Evolutionary conservation across 2,888 invertebrate genomes (phyloP), one percentile per base, ranked within the genome.

Genomic region (Carabus problematicus): DNA sequence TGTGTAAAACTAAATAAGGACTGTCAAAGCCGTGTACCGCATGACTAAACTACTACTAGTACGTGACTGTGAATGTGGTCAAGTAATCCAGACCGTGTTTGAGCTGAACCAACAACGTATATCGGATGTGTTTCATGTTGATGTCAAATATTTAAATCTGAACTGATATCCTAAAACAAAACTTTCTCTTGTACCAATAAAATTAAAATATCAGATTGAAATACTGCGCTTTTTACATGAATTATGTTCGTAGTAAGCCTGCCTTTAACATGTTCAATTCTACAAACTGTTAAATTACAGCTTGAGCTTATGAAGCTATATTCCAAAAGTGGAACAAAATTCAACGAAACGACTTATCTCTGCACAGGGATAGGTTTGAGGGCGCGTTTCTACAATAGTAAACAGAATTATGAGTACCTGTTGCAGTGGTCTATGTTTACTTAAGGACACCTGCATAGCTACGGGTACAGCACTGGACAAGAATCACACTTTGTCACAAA

Each of bases 381-480:
- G 14, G 18, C 49, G 14, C 8, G 14, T 4, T 18, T 52, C 9
- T 52, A 18, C 29, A 29, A 29, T 29, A 29, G 29, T 29, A 29
- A 29, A 29, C 29, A 29, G 29, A 29, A 29, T 29, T 29, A 29
- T 29, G 29, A 29, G 29, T 29, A 29, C 29, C 29, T 29, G 29
- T 29, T 6, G 29, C 29, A 29, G 29, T 29, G 52, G 52, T 52
- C 52, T 52, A 18, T 52, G 19, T 52, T 52, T 52, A 52, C 14
- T 52, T 18, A 12, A 52, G 52, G 12, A 52, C 52, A 52, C 52
- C 52, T 52, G 52, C 19, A 52, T 18, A 16, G 6, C 8, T 49
- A 49, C 8, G 16, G 11, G 47, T 47, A 47, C 47, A 47, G 12
- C 47, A 47, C 47, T 47, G 47, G 12, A 14, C 12, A 47, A 47